phyloP scores from a whole-genome alignment of 2,113 vertebrate species.

The Todiramphus chloris region DNA sequence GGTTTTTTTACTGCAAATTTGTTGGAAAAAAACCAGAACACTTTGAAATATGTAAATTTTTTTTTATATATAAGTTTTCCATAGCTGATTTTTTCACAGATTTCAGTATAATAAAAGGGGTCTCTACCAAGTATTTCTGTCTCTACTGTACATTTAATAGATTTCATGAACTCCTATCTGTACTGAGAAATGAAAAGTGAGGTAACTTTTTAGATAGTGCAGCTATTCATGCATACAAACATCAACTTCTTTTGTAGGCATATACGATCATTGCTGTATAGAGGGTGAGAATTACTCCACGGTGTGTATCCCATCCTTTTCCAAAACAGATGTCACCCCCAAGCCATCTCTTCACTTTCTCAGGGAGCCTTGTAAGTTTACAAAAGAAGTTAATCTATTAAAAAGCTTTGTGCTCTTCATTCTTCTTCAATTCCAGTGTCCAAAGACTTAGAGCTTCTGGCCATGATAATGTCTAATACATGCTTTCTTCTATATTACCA shows the following conservation, averaged over 20 bases:
- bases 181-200: background rate
- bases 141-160: background rate
- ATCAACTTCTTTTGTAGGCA: background rate
- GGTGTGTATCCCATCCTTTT: background rate
- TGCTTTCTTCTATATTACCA: background rate
- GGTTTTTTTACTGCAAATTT: background rate
- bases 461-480: background rate
- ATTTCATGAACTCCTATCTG: background rate
- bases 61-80: background rate
- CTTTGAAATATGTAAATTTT: background rate
- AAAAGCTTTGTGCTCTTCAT: background rate
- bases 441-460: background rate
- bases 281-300: background rate
- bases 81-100: background rate
- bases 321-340: background rate
- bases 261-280: background rate
- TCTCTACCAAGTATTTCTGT: background rate
- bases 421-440: background rate
- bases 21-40: accelerated
- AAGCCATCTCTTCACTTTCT: background rate
- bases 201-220: background rate
- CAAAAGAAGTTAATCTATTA: background rate
- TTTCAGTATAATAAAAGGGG: background rate
- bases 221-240: background rate
- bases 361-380: background rate